phyloP scores from a whole-genome alignment of 37 sponge, comb jelly and placozoan genomes.

The Spongilla lacustris region DNA sequence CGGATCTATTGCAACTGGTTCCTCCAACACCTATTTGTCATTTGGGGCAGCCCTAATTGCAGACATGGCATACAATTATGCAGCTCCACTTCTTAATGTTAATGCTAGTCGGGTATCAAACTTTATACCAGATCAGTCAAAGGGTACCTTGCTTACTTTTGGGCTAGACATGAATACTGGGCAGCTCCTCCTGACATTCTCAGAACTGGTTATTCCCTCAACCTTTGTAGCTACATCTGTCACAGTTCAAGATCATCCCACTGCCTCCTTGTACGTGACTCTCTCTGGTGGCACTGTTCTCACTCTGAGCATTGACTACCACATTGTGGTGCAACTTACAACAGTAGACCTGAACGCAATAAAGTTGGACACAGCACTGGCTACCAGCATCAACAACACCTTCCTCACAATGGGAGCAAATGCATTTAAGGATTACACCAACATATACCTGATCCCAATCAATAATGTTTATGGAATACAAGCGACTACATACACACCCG shows the following conservation, averaged over 20 bases:
- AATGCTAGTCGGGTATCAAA: conserved; percentile 12
- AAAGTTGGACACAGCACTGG: conserved; percentile 56
- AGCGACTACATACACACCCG: conserved; percentile 50
- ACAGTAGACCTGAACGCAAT: conserved; percentile 67
- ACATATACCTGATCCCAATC: conserved; percentile 54
- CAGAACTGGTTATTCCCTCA: conserved; percentile 65
- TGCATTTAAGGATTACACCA: conserved; percentile 69
- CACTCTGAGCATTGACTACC: conserved; percentile 23
- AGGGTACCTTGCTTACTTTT: conserved; percentile 57
- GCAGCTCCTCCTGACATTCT: conserved; percentile 69
- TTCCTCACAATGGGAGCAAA: conserved; percentile 67
- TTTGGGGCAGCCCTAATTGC: conserved; percentile 54
- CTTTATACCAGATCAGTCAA: conserved; percentile 29
- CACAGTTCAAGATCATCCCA: conserved; percentile 64
- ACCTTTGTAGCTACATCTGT: conserved; percentile 44
- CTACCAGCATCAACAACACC: conserved; percentile 75
- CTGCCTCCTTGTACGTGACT: conserved; percentile 38
- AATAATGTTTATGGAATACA: conserved; percentile 62
- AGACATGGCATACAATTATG: conserved; percentile 78
- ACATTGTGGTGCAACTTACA: conserved; percentile 39
- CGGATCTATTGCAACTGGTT: conserved; percentile 25
- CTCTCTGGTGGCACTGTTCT: conserved; percentile 29
- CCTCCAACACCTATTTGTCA: conserved; percentile 61
- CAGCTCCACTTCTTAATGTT: conserved; percentile 28
- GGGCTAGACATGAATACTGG: conserved; percentile 79